Base-by-base conservation (phyloP, 2,888 invertebrate genomes). In the Ectemnius cavifrons region DNA sequence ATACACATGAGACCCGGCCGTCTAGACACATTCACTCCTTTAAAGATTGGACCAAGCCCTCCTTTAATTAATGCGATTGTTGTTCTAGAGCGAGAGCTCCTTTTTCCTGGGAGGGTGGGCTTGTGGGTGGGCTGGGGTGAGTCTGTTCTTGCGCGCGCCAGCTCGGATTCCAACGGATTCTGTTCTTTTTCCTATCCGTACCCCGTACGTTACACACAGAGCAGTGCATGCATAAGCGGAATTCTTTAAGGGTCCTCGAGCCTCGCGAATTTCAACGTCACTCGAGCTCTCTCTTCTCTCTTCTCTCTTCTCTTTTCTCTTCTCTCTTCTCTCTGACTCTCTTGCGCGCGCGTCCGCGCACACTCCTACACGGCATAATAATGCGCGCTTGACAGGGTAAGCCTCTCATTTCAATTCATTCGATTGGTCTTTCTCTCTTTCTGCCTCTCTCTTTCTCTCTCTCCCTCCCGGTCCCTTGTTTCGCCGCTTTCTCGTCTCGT, bases 21-120 rank as follows among this genome's bases (percentile, higher is more conserved):
- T 61, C 67, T 61, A 61, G 67, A 61, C 61, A 56, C 52, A 45
- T 52, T 52, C 47, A 23, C 47, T 27, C 60, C 37, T 56, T 63
- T 49, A 18, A 13, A 27, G 16, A 8, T 52, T 56, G 28, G 37
- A 56, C 56, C 28, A 56, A 37, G 63, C n/a, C 49, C 37, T 27
- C 6, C 52, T 18, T 27, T 28, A 63, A 63, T 63, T 63, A 63
- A 63, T 63, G 18, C 56, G 27, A 56, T 37, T 56, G 56, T 56
- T 52, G 28, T 37, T 52, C 52, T 23, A 23, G 23, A 23, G 23
- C 23, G 23, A 23, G 23, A 23, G 23, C 23, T 23, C 23, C 23
- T 23, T 23, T 23, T 23, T 23, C 23, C 23, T 23, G 3, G 23
- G 23, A 23, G 23, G 20, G 23, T 23, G 23, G 23, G 23, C 20